A percentile compares a stretch with the other conserved stretches of the same genome.
Evolutionary conservation across 2,888 invertebrate species (phyloP).

Genomic region (Pyrochroa serraticornis): DNA sequence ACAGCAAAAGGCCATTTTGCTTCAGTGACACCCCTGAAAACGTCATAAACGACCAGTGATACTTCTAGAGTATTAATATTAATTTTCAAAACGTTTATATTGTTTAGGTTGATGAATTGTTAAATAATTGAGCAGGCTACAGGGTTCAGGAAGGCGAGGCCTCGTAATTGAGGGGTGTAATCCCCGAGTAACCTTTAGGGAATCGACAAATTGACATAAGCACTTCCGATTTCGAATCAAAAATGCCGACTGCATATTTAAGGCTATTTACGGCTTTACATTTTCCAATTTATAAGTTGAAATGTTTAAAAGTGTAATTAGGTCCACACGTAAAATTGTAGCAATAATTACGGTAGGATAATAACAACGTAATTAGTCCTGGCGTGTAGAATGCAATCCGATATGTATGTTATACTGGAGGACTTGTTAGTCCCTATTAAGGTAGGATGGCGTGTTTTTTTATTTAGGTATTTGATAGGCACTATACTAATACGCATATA

Average conservation of each 20-base stretch:
- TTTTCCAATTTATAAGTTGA: neutral
- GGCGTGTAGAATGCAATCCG: conserved; percentile 2
- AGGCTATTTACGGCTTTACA: neutral
- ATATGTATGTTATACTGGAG: neutral
- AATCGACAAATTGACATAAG: too few species aligned
- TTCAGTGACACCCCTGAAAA: too few species aligned
- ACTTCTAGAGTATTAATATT: too few species aligned
- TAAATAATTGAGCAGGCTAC: too few species aligned
- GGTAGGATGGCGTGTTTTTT: conserved; percentile 6
- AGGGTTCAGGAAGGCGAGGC: too few species aligned
- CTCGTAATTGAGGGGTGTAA: too few species aligned
- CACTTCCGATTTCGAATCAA: too few species aligned
- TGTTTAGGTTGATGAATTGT: too few species aligned
- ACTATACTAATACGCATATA: conserved; percentile 10
- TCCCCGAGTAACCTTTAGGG: too few species aligned
- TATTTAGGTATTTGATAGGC: conserved; percentile 1
- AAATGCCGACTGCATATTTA: neutral
- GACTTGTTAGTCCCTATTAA: conserved; percentile 3
- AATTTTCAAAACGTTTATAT: too few species aligned
- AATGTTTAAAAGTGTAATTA: conserved; percentile 8
- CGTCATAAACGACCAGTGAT: too few species aligned
- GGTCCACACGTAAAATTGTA: neutral
- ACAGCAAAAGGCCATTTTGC: too few species aligned
- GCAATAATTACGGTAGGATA: neutral
- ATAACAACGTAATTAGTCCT: conserved; percentile 1